Evolutionary conservation across 2,113 vertebrate genomes (phyloP).

Genomic region (Danionella cerebrum): DNA sequence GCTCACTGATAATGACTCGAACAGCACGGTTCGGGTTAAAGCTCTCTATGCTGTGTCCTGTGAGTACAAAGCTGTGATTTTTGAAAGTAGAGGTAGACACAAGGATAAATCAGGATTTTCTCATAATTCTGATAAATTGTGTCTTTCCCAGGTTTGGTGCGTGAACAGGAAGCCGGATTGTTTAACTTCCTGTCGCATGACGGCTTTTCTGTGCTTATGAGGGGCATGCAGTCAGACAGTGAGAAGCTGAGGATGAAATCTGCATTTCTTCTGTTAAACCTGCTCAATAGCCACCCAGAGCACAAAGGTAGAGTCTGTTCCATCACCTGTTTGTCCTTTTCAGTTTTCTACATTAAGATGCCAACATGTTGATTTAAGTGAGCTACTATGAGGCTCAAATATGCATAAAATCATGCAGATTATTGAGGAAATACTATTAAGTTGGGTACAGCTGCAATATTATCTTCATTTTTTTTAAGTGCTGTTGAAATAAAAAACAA

Average conservation of each 20-base stretch:
- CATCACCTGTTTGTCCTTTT: no score
- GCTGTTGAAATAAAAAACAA: no score
- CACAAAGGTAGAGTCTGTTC: slow-evolving; percentile 62
- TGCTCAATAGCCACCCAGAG: slow-evolving; percentile 75
- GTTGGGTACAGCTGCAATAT: no score
- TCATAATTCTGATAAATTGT: not conserved
- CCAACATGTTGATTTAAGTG: no score
- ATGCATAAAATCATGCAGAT: no score
- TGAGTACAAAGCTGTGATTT: slow-evolving; percentile 58
- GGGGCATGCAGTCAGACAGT: slow-evolving; percentile 79
- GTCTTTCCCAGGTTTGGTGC: slow-evolving; percentile 69
- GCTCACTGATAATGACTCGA: slow-evolving; percentile 70
- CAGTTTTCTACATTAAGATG: no score
- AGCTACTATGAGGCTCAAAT: no score
- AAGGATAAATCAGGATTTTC: no score
- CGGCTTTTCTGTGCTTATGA: slow-evolving; percentile 83
- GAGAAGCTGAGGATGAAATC: slow-evolving; percentile 83
- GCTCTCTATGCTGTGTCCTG: slow-evolving; percentile 85
- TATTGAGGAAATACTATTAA: no score
- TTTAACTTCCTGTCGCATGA: slow-evolving; percentile 74
- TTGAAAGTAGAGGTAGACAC: no score
- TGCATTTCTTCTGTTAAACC: slow-evolving; percentile 78
- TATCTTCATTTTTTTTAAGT: no score
- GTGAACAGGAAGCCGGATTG: slow-evolving; percentile 77
- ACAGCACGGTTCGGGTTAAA: slow-evolving; percentile 74